Evolutionary conservation across 2,113 vertebrate genomes (phyloP).

Genomic region (Muntiacus muntjak): DNA sequence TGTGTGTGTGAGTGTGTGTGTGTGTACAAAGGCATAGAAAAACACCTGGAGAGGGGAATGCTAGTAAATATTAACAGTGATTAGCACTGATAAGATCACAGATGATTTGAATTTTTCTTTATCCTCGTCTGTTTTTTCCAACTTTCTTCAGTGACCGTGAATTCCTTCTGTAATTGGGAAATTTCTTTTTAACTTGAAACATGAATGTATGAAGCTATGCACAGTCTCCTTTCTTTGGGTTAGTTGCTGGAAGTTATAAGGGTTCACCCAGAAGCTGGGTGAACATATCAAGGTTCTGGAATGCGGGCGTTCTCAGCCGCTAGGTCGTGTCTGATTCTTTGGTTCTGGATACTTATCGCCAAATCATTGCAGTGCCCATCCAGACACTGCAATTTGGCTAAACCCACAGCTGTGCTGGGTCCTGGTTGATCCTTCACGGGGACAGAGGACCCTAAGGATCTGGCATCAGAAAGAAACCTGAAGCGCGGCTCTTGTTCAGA

Average conservation of each 20-base stretch:
- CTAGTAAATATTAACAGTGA: not conserved
- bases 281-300: not conserved
- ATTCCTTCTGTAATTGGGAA: not conserved
- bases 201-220: not conserved
- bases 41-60: not conserved
- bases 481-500: not conserved
- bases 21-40: not conserved
- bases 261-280: not conserved
- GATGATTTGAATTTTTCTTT: not conserved
- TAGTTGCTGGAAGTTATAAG: not conserved
- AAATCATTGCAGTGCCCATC: not conserved
- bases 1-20: rapidly evolving
- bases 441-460: not conserved
- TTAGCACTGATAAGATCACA: not conserved
- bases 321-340: not conserved
- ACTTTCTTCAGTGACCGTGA: not conserved
- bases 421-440: not conserved
- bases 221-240: not conserved
- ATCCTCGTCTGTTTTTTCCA: not conserved
- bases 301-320: not conserved
- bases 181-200: not conserved
- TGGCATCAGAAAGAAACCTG: not conserved
- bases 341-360: not conserved
- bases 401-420: not conserved
- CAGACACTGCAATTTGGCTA: not conserved